A percentile compares a stretch with the other conserved stretches of the same genome.
These are phyloP conservation scores for Leptinotarsa defecta DNA, from an alignment of 1,140 invertebrate genomes.

Conservation along the genomic window DNA sequence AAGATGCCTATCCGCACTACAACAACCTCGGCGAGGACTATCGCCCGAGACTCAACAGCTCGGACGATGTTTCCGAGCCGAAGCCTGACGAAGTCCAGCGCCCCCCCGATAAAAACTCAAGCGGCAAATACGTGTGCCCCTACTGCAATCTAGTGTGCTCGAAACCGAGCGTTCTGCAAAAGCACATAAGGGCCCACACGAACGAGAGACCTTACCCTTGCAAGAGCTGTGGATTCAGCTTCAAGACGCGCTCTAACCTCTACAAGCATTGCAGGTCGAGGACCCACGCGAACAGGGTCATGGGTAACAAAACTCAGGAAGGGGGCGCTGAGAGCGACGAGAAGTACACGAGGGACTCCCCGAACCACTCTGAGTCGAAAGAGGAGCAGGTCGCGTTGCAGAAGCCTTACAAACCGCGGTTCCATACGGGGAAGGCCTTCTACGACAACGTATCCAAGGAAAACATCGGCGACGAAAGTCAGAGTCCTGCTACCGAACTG, in stretches of 20 bases:
- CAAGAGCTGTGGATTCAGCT: conserved; percentile 84
- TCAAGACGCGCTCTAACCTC: conserved; percentile 93
- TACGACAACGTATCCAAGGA: conserved; percentile 36
- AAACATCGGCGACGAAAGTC: conserved; percentile 38
- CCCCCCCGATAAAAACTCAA: conserved; percentile 38
- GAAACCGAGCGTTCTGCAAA: conserved; percentile 92
- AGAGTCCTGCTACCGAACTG: conserved; percentile 32
- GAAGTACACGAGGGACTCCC: conserved; percentile 29
- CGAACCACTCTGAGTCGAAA: conserved; percentile 67
- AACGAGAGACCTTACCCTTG: conserved; percentile 92
- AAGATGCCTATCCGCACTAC: background rate
- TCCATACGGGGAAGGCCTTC: conserved; percentile 46
- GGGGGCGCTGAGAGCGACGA: conserved; percentile 27
- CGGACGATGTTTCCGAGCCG: conserved; percentile 26
- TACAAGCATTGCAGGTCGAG: conserved; percentile 87
- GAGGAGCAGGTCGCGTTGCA: conserved; percentile 70
- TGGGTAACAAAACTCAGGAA: conserved; percentile 51
- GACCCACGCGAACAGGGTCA: conserved; percentile 69
- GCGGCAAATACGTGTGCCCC: conserved; percentile 76
- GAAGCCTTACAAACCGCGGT: conserved; percentile 55
- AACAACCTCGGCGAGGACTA: background rate
- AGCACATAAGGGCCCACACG: conserved; percentile 91
- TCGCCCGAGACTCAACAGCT: background rate
- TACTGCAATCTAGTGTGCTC: conserved; percentile 88
- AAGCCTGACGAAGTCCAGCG: conserved; percentile 35